Base-by-base conservation (phyloP, 2,888 invertebrate genomes). In the Hetaerina titia region DNA sequence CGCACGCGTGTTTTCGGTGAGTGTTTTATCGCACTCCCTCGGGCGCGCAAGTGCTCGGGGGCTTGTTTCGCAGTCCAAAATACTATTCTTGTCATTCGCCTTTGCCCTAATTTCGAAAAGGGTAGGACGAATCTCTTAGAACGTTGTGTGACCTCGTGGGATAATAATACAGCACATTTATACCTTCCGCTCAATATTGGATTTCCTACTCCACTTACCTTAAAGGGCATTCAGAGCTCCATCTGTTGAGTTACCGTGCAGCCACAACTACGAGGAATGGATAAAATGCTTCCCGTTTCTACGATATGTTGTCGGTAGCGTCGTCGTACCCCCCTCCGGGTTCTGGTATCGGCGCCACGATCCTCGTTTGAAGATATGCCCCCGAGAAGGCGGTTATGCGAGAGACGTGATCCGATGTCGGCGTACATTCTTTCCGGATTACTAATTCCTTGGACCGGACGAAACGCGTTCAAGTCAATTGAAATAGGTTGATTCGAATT, bases 191-290 rank as follows among this genome's bases (percentile, higher is more conserved):
- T 81, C 81, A n/a, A 7, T 64, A 69, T 69, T 92, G 4, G 69
- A 92, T 92, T 81, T 69, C 74, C 69, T 45, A 45, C 13, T 15
- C 92, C 45, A 81, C 81, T 92, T 56, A 64, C 92, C 64, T 92
- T n/a, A 56, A 31, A 5, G 63, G 63, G 64, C 31, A 64, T 56
- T 22, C 56, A 15, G 13, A 64, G 69, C 92, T 92, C 92, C 92
- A 92, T 92, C 69, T 92, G 92, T 92, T 69, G 56, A 69, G 92
- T 56, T 9, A 9, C 56, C 22, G 45, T 31, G 81, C 45, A 56
- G 92, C n/a, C 45, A 64, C 57, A 22, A 58, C 31, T 64, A 69
- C 31, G 45, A 22, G 17, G 63, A 56, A 64, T 81, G 90, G n/a
- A 69, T 69, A 56, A 69, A 56, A 45, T 56, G 45, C 69, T 69